Conservation (phyloP, 2,888 invertebrate genomes). For the Rotaria macrura region DNA sequence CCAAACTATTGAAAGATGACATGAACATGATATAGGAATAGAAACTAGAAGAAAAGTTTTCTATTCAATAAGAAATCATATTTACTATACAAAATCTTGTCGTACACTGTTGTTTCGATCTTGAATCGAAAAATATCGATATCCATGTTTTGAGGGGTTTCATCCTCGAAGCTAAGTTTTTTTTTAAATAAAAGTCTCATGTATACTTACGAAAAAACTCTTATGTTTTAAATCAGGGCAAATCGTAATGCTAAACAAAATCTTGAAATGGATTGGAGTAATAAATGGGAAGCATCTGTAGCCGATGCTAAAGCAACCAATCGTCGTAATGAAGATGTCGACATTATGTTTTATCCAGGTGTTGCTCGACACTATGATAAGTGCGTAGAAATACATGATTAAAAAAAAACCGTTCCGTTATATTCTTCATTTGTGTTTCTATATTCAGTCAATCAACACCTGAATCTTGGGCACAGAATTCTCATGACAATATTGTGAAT, state of each 20-base stretch:
- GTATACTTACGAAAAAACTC: no score
- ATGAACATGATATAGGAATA: no score
- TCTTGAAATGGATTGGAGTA: slow-evolving; percentile 80
- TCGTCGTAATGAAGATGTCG: slow-evolving; percentile 60
- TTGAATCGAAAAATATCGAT: no score
- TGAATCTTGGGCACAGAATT: slow-evolving; percentile 73
- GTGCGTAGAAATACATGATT: slow-evolving; percentile 43
- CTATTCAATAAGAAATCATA: no score
- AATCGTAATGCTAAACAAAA: slow-evolving; percentile 70
- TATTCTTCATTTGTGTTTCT: not conserved
- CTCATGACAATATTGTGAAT: slow-evolving; percentile 65
- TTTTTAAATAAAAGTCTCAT: no score
- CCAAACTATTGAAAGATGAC: no score
- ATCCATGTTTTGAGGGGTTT: no score
- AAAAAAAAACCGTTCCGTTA: not conserved
- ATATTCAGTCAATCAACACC: slow-evolving; percentile 64
- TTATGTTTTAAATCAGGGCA: slow-evolving; percentile 49
- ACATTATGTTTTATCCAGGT: slow-evolving; percentile 67
- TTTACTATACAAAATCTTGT: no score
- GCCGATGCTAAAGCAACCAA: slow-evolving; percentile 63
- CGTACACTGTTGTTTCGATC: no score
- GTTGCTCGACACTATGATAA: slow-evolving; percentile 67
- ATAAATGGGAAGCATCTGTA: slow-evolving; percentile 69
- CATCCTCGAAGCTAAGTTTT: no score
- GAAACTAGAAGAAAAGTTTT: no score